These are phyloP conservation scores for Phania funesta DNA, from an alignment of 2,888 invertebrate species.

Conservation along the genomic window DNA sequence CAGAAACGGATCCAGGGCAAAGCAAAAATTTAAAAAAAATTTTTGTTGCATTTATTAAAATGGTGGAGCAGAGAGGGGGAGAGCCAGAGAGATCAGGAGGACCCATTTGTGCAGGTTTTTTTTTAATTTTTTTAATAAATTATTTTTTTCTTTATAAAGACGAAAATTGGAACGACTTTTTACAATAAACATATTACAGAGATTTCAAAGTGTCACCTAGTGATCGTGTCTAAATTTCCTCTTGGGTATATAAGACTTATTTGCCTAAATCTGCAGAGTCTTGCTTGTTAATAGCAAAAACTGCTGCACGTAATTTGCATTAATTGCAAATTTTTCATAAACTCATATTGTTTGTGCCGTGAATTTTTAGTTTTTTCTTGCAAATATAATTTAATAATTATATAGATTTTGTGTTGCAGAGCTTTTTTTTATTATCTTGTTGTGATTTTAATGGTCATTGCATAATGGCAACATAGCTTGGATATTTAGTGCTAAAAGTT, in stretches of 20 bases:
- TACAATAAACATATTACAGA: too few relatives aligned
- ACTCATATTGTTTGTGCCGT: conserved; percentile 13
- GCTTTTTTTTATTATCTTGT: conserved; percentile 25
- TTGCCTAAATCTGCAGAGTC: neutral
- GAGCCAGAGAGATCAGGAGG: too few relatives aligned
- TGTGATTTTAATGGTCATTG: conserved; percentile 54
- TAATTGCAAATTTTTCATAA: conserved; percentile 57
- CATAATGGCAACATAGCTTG: conserved; percentile 37
- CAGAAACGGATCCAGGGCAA: neutral
- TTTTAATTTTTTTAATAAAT: too few relatives aligned
- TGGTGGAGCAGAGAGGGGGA: too few relatives aligned
- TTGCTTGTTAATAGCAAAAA: neutral
- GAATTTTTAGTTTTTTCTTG: conserved; percentile 8
- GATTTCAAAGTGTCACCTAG: too few relatives aligned
- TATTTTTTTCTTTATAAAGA: too few relatives aligned
- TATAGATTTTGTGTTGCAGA: conserved; percentile 3
- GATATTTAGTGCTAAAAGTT: neutral
- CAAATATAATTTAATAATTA: conserved; percentile 47
- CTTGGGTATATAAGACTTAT: neutral
- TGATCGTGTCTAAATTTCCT: too few relatives aligned
- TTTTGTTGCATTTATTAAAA: too few relatives aligned
- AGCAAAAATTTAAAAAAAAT: neutral
- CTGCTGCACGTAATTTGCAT: conserved; percentile 61
- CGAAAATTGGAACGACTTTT: too few relatives aligned
- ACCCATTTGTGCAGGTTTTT: too few relatives aligned